A percentile compares a stretch with the other conserved stretches of the same genome.
Evolutionary conservation across 1,140 invertebrate species (phyloP).

Genomic region (Trachelipus rathkii): DNA sequence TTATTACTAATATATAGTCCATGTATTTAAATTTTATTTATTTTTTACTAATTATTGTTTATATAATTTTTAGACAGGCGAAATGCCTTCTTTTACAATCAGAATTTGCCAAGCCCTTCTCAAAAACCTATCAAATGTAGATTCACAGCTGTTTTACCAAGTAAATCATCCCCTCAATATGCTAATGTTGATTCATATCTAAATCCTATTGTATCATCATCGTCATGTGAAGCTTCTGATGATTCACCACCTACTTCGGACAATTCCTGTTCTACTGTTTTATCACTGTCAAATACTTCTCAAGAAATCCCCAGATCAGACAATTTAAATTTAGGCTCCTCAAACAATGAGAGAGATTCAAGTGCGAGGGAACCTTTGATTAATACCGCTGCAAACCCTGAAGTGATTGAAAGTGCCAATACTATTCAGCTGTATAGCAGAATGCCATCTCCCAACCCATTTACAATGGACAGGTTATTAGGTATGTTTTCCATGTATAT

Average conservation of each 20-base stretch:
- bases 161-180: not conserved
- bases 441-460: not conserved
- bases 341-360: not conserved
- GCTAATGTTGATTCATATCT: not conserved
- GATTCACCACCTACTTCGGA: not conserved
- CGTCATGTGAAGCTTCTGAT: not conserved
- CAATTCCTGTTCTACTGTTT: not conserved
- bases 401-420: conserved; percentile 3
- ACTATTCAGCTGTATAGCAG: not conserved
- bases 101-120: not conserved
- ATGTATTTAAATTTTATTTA: too few species aligned
- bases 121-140: not conserved
- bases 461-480: not conserved
- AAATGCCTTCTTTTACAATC: not conserved
- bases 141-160: not conserved
- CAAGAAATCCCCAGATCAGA: not conserved
- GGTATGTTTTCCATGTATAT: not conserved
- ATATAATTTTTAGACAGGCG: too few species aligned
- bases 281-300: not conserved
- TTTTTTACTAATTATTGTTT: too few species aligned
- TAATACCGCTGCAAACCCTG: not conserved
- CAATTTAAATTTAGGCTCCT: not conserved
- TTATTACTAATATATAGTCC: too few species aligned
- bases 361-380: not conserved
- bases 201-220: not conserved